Evolutionary conservation across 2,888 invertebrate genomes (phyloP), one percentile per base, ranked within the genome.

Genomic region (Geotrupes spiniger): DNA sequence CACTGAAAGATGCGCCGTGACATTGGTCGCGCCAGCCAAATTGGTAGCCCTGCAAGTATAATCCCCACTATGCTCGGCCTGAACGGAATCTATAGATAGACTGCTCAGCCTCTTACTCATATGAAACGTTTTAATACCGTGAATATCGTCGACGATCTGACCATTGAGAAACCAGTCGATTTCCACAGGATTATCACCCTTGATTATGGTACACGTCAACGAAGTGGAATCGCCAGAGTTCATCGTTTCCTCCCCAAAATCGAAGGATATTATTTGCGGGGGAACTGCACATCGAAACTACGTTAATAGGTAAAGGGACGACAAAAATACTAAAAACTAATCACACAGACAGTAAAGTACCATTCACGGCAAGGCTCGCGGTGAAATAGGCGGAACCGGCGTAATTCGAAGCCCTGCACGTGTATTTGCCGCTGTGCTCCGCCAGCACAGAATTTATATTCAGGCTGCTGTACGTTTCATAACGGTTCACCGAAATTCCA

Each of bases 101-200:
- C 81, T 82, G 68, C 84, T 85, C 36, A 83, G 72, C 60, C 82
- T 80, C 56, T 79, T 80, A 12, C 81, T 80, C 63, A 81, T 79
- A 71, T 78, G 79, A 36, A 77, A 76, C 28, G 82, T 77, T 1
- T 78, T 73, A 47, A 83, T 75, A 57, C 82, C 82, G 55, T 74
- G 72, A 27, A 43, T 11, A 9, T 54, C 45, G 1, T 36, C 72
- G 47, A 78, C 74, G 46, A 73, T 70, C 41, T 76, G 67, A 6
- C 73, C 69, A 46, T 80, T 81, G 58, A 83, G 77, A 36, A 76
- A 76, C 88, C 88, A 89, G 38, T 75, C 72, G 27, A 87, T 80
- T 52, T 78, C 77, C 38, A 92, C 75, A 2, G 91, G 91, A 63
- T 82, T 79, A 71, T 91, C 91, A 48, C 91, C 89, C 70, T 87